A percentile compares a stretch with the other conserved stretches of the same genome.
These are phyloP conservation scores for Pitangus sulphuratus DNA, from an alignment of 2,797 vertebrate species.

Conservation along the genomic window DNA sequence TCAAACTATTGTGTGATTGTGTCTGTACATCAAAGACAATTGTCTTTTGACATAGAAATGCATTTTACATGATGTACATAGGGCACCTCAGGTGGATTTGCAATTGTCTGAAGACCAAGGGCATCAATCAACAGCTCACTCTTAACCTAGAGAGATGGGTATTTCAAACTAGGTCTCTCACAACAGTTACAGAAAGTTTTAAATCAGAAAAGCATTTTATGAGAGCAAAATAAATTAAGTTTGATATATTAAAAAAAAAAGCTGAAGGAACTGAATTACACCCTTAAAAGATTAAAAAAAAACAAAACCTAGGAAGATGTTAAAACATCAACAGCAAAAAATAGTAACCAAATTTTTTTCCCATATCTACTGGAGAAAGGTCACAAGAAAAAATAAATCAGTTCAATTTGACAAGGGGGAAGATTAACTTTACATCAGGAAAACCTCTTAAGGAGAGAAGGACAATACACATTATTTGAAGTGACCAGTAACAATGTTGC, in stretches of 20 bases:
- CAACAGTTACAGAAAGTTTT: neutral
- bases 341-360: neutral
- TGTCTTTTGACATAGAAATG: neutral
- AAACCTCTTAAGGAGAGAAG: neutral
- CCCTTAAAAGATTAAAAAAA: neutral
- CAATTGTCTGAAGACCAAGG: neutral
- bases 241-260: neutral
- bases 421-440: neutral
- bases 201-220: neutral
- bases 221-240: neutral
- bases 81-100: neutral
- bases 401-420: neutral
- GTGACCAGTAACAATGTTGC: neutral
- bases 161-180: neutral
- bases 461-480: neutral
- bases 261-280: neutral
- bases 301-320: fast-evolving
- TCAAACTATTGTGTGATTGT: neutral
- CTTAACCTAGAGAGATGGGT: neutral
- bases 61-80: neutral
- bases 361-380: neutral
- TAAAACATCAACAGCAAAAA: neutral
- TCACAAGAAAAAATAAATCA: neutral
- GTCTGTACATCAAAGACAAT: neutral
- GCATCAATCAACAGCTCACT: neutral